Evolutionary conservation across 2,797 vertebrate species (phyloP), one percentile per base, ranked within the genome.

Genomic region (Rhincodon typus): DNA sequence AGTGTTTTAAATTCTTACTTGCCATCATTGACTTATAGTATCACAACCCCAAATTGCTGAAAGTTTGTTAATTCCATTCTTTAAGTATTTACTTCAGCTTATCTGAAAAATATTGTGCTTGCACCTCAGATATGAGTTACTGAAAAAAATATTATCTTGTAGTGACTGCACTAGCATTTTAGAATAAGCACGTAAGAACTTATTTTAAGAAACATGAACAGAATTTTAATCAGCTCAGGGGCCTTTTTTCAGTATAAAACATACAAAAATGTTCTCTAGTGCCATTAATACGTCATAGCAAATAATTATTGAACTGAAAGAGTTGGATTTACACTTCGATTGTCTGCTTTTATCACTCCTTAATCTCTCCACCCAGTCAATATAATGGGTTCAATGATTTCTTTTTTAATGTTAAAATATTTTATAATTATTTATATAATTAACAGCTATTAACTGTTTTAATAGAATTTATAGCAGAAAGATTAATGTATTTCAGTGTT

Each of bases 1-100:
- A 84, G n/a, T 69, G 19, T 93, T 93, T 12, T 93, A 93, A 69
- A 69, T 93, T 93, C 90, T 93, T 67, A 12, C n/a, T 38, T 93
- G 42, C 34, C 90, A 4, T 69, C 66, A 69, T 62, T 1, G 23
- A 25, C n/a, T 93, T n/a, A 42, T 46, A 34, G 53, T 67, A 93
- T 42, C 90, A 42, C n/a, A 93, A 93, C 62, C 66, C 21, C 17
- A 87, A 87, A 87, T 87, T 53, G 1, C 84, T 50, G 57, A 93
- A 91, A 62, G 88, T 66, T 30, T 91, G 4, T 91, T n/a, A 66
- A 69, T 42, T 69, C 34, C 19, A 93, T 69, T 69, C 23, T 46
- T 38, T 93, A 42, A 12, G 21, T 62, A 42, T 69, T 93, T 69
- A 25, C 90, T 38, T 67, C 25, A 84, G 90, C 1, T 93, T 93